Evolutionary conservation across 1,140 invertebrate species (phyloP), one percentile per base, ranked within the genome.

Genomic region (Rhopalosiphum padi): DNA sequence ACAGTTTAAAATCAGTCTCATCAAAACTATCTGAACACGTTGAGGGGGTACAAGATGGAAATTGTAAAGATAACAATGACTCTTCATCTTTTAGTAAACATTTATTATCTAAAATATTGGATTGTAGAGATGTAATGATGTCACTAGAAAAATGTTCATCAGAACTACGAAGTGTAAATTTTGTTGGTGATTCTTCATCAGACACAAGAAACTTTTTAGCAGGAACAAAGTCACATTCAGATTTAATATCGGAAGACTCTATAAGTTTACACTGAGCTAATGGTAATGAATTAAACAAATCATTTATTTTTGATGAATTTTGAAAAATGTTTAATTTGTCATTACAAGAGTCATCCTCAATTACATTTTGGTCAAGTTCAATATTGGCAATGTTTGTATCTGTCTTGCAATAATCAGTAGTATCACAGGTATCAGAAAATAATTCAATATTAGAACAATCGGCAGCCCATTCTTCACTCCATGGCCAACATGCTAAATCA

Each of bases 401-500:
- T 93, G 48, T 21, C 11, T 93, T 85, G 37, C 91, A 85, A 90
- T 90, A 90, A 51, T 93, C 82, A 41, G n/a, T 51, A 85, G 77
- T 93, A 93, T 93, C 91, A 93, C 46, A 85, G 2, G 82, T 25
- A 25, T 93, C 91, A 55, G 91, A 55, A 41, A 86, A 93, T 83
- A 93, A 55, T 93, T 93, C 82, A 53, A 93, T 85, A 93, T 93
- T 86, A 41, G 91, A 93, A 86, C 46, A 85, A 68, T 55, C 43
- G 0, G 22, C 68, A 2, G 82, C 48, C 91, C 91, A 92, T 85
- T 92, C 91, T 83, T 92, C 91, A 82, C 46, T 37, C 91, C 91
- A 92, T 22, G 91, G 91, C 91, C 91, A 93, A 93, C 82, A 93
- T 37, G 91, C n/a, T 53, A 93, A 41, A 93, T 93, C 91, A 41